These are phyloP conservation scores for Rhimphoctona megacephalus DNA, from an alignment of 2,888 invertebrate species.

Conservation along the genomic window DNA sequence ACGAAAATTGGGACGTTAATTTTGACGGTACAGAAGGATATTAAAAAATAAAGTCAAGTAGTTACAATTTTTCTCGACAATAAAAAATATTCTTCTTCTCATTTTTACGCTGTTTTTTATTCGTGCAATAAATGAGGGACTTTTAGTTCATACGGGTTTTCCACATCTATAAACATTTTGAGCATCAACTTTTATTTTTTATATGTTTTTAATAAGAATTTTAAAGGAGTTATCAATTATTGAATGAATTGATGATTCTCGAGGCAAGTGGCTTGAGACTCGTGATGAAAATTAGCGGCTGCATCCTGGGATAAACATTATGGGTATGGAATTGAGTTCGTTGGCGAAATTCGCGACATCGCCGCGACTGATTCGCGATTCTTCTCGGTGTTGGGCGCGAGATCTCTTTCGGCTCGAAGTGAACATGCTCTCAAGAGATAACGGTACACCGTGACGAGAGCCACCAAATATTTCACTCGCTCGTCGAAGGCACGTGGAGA, in stretches of 20 bases:
- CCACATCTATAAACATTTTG: background rate
- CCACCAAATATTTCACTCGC: slow-evolving; percentile 75
- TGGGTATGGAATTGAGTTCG: slow-evolving; percentile 28
- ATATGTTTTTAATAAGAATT: background rate
- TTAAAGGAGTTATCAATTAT: slow-evolving; percentile 27
- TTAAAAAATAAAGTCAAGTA: background rate
- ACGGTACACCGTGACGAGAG: slow-evolving; percentile 78
- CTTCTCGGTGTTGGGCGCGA: slow-evolving; percentile 35
- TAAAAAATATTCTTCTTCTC: background rate
- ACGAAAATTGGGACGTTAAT: slow-evolving; percentile 29
- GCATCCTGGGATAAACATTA: background rate
- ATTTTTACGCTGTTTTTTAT: slow-evolving; percentile 21
- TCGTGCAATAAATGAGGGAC: slow-evolving; percentile 26
- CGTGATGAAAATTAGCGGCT: background rate
- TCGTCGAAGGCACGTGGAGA: slow-evolving; percentile 40
- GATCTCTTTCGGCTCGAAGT: slow-evolving; percentile 33
- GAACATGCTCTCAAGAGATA: slow-evolving; percentile 68
- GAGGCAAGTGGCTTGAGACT: background rate
- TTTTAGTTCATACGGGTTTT: background rate
- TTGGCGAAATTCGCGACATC: slow-evolving; percentile 74
- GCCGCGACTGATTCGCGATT: slow-evolving; percentile 50
- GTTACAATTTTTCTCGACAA: background rate
- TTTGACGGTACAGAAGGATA: background rate
- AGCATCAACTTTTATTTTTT: background rate
- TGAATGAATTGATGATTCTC: slow-evolving; percentile 12